Conservation (phyloP, 35 echinoderm and acorn worm genomes). For the Diadema setosum region DNA sequence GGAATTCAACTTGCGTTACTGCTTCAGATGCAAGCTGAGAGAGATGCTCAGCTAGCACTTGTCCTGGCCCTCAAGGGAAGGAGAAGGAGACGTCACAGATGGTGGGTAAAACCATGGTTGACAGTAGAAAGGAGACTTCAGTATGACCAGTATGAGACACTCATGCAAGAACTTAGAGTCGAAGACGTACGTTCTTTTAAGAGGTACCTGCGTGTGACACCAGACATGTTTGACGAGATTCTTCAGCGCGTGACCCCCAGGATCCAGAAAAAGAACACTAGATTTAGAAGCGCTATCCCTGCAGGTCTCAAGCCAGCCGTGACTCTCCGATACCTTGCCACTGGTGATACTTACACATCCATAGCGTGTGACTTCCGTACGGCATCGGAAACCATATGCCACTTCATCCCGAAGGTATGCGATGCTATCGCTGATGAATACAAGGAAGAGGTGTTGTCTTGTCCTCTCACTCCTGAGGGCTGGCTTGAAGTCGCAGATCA, state of each 20-base stretch:
- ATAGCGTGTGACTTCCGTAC: neutral
- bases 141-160: neutral
- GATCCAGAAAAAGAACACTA: slow-evolving; percentile 31
- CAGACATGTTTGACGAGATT: neutral
- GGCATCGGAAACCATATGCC: neutral
- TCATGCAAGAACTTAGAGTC: neutral
- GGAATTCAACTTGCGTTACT: neutral
- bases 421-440: slow-evolving; percentile 21
- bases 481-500: slow-evolving; percentile 5
- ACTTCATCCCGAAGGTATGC: neutral
- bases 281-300: neutral
- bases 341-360: slow-evolving; percentile 12
- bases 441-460: neutral
- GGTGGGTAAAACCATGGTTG: slow-evolving; percentile 6
- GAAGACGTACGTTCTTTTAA: neutral
- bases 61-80: neutral
- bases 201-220: slow-evolving; percentile 19
- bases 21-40: no score
- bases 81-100: neutral
- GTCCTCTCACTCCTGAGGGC: slow-evolving; percentile 13
- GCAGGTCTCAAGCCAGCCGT: slow-evolving; percentile 8
- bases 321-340: slow-evolving; percentile 52
- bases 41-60: neutral
- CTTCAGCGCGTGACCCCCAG: neutral
- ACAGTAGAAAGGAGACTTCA: neutral